A percentile compares a stretch with the other conserved stretches of the same genome.
Evolutionary conservation across 2,113 vertebrate species (phyloP).

Genomic region (Falco punctatus): DNA sequence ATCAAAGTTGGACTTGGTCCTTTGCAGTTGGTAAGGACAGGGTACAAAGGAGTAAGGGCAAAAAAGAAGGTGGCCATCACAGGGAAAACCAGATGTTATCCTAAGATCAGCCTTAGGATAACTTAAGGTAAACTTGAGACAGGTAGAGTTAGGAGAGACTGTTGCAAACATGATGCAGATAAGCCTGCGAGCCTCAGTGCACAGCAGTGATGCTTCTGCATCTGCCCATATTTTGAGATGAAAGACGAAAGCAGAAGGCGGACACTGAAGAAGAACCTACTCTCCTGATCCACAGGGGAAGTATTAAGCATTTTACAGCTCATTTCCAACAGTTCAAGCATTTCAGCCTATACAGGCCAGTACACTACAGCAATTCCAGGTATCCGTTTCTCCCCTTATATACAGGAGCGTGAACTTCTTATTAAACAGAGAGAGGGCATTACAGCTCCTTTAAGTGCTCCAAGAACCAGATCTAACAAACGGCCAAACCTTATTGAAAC

Average conservation of each 20-base stretch:
- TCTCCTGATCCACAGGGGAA: not conserved
- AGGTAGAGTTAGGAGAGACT: not conserved
- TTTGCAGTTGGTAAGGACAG: not conserved
- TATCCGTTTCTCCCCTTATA: not conserved
- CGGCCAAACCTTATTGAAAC: not conserved
- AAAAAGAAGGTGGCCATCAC: not conserved
- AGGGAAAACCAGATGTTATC: not conserved
- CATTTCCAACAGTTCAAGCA: not conserved
- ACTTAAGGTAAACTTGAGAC: not conserved
- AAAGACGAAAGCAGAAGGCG: not conserved
- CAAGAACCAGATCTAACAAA: not conserved
- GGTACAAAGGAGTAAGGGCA: not conserved
- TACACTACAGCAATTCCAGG: not conserved
- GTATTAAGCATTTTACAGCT: not conserved
- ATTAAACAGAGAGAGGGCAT: not conserved
- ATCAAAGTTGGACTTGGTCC: not conserved
- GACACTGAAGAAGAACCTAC: not conserved
- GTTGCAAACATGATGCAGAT: rapidly evolving
- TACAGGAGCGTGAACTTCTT: not conserved
- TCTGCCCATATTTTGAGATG: rapidly evolving
- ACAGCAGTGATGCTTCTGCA: not conserved
- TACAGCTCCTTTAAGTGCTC: not conserved
- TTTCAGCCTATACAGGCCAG: not conserved
- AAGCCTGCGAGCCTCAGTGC: not conserved
- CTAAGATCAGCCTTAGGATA: not conserved